phyloP scores from a whole-genome alignment of 1,140 invertebrate genomes.

The Scylla paramamosain region DNA sequence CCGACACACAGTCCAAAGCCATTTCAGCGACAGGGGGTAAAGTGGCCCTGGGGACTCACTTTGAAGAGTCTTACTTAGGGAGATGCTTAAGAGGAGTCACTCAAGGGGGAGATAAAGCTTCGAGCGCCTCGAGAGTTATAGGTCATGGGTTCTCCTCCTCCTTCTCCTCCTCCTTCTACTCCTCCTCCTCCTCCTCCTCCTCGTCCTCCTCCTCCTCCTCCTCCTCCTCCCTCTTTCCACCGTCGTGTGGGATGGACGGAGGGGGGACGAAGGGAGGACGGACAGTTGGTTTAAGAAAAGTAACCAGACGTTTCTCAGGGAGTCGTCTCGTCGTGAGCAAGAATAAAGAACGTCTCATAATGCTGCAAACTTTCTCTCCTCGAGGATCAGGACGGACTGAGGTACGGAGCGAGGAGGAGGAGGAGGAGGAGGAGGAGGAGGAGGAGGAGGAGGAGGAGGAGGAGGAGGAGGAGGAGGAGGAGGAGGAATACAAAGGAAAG shows the following conservation, averaged over 20 bases:
- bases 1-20: too few relatives aligned
- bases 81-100: constrained; percentile 21
- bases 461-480: neutral
- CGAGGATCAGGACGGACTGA: neutral
- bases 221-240: neutral
- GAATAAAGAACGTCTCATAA: neutral
- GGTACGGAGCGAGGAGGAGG: neutral
- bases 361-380: neutral
- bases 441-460: neutral
- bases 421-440: neutral
- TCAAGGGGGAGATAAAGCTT: constrained; percentile 2
- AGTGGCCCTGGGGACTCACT: constrained; percentile 6
- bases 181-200: neutral
- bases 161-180: neutral
- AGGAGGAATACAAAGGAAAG: too few relatives aligned
- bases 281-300: too few relatives aligned
- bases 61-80: neutral
- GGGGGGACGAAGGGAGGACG: too few relatives aligned
- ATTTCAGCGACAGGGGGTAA: neutral
- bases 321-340: neutral
- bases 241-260: neutral
- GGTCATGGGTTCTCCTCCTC: neutral
- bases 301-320: too few relatives aligned
- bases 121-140: neutral
- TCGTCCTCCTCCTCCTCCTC: neutral